A percentile compares a stretch with the other conserved stretches of the same genome.
Conservation (phyloP, 1,140 invertebrate genomes). For the Meloidogyne exigua region DNA sequence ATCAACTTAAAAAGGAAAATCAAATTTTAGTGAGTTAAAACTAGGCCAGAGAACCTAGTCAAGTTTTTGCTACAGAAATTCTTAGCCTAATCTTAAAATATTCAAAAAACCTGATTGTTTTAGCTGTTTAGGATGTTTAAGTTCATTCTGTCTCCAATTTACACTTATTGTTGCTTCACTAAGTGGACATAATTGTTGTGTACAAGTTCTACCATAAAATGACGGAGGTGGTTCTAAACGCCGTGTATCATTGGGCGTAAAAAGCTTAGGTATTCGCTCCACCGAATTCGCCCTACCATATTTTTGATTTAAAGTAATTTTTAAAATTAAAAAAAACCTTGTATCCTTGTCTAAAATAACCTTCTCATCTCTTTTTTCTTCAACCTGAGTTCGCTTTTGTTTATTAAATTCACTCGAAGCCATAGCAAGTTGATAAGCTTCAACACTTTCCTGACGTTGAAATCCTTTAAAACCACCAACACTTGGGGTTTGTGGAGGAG, state of each 20-base stretch:
- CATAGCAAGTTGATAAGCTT: constrained; percentile 22
- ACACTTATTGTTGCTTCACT: background rate
- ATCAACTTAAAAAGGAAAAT: background rate
- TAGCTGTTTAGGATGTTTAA: background rate
- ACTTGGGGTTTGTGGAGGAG: background rate
- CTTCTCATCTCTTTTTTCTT: background rate
- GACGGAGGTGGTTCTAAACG: background rate
- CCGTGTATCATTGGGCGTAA: background rate
- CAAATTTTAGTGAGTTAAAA: no score
- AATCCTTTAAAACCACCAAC: constrained; percentile 14
- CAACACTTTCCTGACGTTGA: constrained; percentile 24
- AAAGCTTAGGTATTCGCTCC: background rate
- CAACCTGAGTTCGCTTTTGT: background rate
- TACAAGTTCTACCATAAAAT: background rate
- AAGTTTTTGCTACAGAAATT: no score
- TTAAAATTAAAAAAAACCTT: background rate
- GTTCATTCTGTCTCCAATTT: background rate
- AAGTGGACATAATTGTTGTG: background rate
- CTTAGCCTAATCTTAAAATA: no score
- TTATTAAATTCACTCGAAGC: constrained; percentile 1
- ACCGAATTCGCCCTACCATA: background rate
- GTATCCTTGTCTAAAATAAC: background rate
- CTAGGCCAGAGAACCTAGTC: no score
- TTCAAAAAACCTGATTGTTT: background rate
- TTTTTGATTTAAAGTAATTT: background rate